Evolutionary conservation across 2,888 invertebrate genomes (phyloP), one percentile per base, ranked within the genome.

Genomic region (Luperina nickerlii): DNA sequence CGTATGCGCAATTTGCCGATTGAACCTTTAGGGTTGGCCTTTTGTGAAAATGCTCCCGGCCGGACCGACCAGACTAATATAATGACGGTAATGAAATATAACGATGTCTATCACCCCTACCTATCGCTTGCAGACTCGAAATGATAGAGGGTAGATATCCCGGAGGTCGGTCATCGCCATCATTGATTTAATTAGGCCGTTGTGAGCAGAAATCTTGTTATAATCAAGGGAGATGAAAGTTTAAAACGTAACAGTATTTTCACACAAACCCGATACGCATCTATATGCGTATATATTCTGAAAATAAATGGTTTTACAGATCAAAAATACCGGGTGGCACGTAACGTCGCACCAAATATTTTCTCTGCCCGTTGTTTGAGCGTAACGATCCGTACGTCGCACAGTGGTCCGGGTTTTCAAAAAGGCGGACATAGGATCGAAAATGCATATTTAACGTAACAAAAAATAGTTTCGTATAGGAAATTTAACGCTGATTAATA

Each of bases 1-100:
- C 91, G 91, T 92, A 92, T 93, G 94, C 93, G 91, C 94, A 93
- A 94, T 94, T 94, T 94, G 91, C 89, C 90, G 85, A 92, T 92
- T 89, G 89, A 91, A 92, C 92, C 90, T 91, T 87, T 89, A 89
- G 88, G 91, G 87, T 86, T 87, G 89, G 86, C 90, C 91, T 90
- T 90, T 92, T 92, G 91, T 92, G 89, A 90, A 89, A 90, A 90
- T 88, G 87, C 90, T 90, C 80, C 82, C 76, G 73, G 88, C 76
- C 83, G 87, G 89, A 89, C 89, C 86, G 78, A 89, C 85, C 90
- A 92, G 90, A 92, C 91, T 88, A 89, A 87, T 85, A 88, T 93
- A 94, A 93, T 89, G 92, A 90, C 87, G 87, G 92, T 90, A 92
- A 93, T 94, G 91, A 94, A 93, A 93, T 92, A 91, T 92, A 92